Percentiles rank a stretch among this genome's conserved stretches.
Evolutionary conservation across 2,797 vertebrate species (phyloP).

Genomic region (Neomorphus geoffroyi): DNA sequence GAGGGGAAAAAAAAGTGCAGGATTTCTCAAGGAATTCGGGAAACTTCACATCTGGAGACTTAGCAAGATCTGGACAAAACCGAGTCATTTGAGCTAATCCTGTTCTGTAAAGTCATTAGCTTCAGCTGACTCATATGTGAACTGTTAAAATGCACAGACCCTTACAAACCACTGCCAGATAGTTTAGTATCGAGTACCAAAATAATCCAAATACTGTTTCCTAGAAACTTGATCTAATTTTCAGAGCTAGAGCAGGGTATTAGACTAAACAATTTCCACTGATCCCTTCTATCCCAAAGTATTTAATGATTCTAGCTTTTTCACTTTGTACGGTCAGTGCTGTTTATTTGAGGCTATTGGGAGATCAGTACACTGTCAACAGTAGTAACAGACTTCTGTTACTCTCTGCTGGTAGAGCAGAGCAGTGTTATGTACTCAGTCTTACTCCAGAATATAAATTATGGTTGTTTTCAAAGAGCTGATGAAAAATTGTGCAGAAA

Average conservation of each 20-base stretch:
- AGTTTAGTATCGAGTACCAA: background rate
- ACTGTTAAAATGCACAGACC: background rate
- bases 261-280: background rate
- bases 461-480: background rate
- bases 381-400: background rate
- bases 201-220: slow-evolving; percentile 11
- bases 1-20: background rate
- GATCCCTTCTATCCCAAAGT: background rate
- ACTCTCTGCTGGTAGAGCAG: background rate
- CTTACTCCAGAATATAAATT: background rate
- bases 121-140: background rate
- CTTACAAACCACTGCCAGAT: background rate
- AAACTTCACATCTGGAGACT: slow-evolving; percentile 37
- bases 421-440: background rate
- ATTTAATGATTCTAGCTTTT: background rate
- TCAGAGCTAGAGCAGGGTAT: background rate
- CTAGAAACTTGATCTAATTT: background rate
- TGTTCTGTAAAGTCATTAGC: slow-evolving; percentile 27
- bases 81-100: slow-evolving; percentile 21
- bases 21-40: slow-evolving; percentile 20
- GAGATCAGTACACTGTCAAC: background rate
- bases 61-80: slow-evolving; percentile 12
- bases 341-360: background rate
- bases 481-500: background rate
- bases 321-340: background rate